phyloP scores from a whole-genome alignment of 1,140 invertebrate species.

The Mamestra configurata region DNA sequence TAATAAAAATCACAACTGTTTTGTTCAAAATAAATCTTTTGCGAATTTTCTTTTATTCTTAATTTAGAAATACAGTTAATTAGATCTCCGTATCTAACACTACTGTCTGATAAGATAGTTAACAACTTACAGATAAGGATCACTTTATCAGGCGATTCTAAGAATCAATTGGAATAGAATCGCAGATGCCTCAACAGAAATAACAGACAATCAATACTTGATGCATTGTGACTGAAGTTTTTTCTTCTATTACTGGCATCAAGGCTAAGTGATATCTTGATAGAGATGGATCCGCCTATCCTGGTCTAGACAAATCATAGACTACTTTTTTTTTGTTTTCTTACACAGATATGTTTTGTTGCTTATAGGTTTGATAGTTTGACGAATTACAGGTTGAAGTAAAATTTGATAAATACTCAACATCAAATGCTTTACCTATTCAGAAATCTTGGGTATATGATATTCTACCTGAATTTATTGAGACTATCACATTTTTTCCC shows the following conservation, averaged over 20 bases:
- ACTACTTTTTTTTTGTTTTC: neutral
- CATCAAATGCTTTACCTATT: too few relatives aligned
- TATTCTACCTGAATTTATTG: too few relatives aligned
- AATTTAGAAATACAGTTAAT: neutral
- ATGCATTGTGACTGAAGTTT: neutral
- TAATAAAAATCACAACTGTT: too few relatives aligned
- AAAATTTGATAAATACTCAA: too few relatives aligned
- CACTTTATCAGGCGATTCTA: neutral
- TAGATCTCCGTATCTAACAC: neutral
- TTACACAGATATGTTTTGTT: neutral
- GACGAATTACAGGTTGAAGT: too few relatives aligned
- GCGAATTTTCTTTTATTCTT: too few relatives aligned
- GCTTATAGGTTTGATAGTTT: too few relatives aligned
- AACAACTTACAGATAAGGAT: neutral
- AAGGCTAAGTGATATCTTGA: constrained; percentile 5
- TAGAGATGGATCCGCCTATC: neutral
- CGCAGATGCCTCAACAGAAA: neutral
- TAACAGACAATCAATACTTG: neutral
- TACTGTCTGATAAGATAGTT: neutral
- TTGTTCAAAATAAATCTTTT: too few relatives aligned
- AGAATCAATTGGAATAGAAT: neutral
- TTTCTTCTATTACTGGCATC: neutral
- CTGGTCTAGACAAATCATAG: neutral
- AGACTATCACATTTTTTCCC: too few relatives aligned
- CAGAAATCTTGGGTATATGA: too few relatives aligned